Evolutionary conservation across 2,113 vertebrate species (phyloP), one percentile per base, ranked within the genome.

Genomic region (Agapornis roseicollis): DNA sequence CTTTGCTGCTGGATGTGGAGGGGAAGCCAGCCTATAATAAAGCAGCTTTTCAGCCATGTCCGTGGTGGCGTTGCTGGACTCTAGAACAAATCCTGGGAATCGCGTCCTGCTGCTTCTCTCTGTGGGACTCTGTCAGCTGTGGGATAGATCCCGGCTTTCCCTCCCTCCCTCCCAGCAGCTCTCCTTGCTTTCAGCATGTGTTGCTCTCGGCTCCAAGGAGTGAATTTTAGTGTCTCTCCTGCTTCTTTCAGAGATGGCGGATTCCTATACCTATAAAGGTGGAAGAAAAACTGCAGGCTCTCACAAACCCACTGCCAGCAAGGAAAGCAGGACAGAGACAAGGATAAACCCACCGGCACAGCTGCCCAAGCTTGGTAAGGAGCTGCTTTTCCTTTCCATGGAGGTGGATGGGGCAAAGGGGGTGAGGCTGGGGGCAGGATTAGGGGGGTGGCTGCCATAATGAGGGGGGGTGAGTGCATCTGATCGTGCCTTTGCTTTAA

Each of bases 321-420:
- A 98, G 83, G 98, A 98, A 17, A 94, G 98, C 96, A 97, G 97
- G 81, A 97, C 97, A 0, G 98, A 99, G 90, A 95, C 98, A 4
- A 98, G 97, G 72, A 98, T 98, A 91, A 97, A 97, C 64, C 89
- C 96, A 0, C 89, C 95, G 0, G 94, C 97, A 4, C 98, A 99
- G 89, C 98, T 98, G 72, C 97, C 98, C 80, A 99, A 97, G 97
- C 98, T 98, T 15, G 98, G 99, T 99, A 96, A 99, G 98, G 97
- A 88, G 8, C 33, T 33, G 73, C 17, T 28, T 50, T 80, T 73
- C 27, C 14, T 73, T 85, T 72, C 31, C 1, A 0, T 5, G 39
- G 69, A 20, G 18, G 29, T 27, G 35, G n/a, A 61, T 60, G 73
- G 73, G 68, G 20, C 0, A 0, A 69, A 74, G 55, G n/a, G 55